Conservation (phyloP, 2,113 vertebrate genomes). For the Sarotherodon lohbergeri region DNA sequence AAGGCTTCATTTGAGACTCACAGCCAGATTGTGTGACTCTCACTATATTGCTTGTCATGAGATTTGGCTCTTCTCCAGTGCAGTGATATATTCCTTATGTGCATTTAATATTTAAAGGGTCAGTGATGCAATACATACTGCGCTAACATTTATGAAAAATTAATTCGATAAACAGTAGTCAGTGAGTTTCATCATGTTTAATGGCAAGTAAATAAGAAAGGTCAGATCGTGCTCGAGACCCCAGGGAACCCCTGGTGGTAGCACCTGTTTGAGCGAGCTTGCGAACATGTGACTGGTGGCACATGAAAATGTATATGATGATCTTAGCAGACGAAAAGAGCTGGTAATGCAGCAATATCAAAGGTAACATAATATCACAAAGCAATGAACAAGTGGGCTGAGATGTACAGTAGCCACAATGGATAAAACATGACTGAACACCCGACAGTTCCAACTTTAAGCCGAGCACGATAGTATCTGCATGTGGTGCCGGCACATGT, state of each 20-base stretch:
- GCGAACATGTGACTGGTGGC: constrained; percentile 10
- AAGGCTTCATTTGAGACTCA: constrained; percentile 16
- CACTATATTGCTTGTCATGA: constrained; percentile 1
- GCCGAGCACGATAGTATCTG: not conserved
- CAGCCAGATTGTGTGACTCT: constrained; percentile 11
- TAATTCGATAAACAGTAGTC: not conserved
- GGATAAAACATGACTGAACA: constrained; percentile 31
- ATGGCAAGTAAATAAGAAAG: constrained; percentile 27
- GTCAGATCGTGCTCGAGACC: not conserved
- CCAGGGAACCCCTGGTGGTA: constrained; percentile 34
- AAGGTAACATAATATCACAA: constrained; percentile 41
- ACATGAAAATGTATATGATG: constrained; percentile 48
- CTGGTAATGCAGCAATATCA: constrained; percentile 9
- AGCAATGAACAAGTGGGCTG: constrained; percentile 28
- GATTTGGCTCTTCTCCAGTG: constrained; percentile 5
- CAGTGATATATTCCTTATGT: not conserved
- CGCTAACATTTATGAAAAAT: constrained; percentile 37
- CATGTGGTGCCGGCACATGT: not conserved
- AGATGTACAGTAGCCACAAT: constrained; percentile 16
- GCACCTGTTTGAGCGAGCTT: constrained; percentile 46
- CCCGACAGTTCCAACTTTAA: not conserved
- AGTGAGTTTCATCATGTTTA: not conserved
- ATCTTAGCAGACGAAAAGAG: constrained; percentile 25
- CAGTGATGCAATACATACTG: not conserved
- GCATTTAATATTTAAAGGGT: constrained; percentile 19